These are phyloP conservation scores for Atta texana DNA, from an alignment of 1,140 invertebrate species.

Conservation along the genomic window DNA sequence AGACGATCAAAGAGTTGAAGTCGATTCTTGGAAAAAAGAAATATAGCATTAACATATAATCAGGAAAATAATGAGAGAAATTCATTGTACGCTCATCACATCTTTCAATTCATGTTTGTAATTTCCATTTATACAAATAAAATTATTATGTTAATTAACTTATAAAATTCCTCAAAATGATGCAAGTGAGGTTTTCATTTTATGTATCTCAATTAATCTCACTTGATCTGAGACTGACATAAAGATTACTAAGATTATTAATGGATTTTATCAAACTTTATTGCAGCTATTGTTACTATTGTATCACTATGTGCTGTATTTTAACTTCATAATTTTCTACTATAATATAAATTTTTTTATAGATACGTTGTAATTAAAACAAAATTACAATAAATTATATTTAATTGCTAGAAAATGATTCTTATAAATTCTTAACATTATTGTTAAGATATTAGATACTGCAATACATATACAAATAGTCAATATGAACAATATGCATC, in stretches of 20 bases:
- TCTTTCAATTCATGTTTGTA: neutral
- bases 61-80: neutral
- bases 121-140: neutral
- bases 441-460: neutral
- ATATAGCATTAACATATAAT: neutral
- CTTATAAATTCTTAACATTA: neutral
- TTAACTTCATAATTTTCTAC: neutral
- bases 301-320: neutral
- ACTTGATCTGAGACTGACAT: neutral
- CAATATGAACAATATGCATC: neutral
- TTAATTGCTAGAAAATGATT: conserved; percentile 7
- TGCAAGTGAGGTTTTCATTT: neutral
- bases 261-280: neutral
- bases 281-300: neutral
- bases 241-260: neutral
- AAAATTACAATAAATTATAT: neutral
- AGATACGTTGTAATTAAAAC: neutral
- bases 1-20: conserved; percentile 83
- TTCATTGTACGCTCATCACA: neutral
- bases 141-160: neutral
- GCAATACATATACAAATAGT: neutral
- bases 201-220: neutral
- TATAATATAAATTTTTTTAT: neutral
- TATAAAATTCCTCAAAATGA: neutral
- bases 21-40: conserved; percentile 83